Evolutionary conservation across 2,797 vertebrate genomes (phyloP), one percentile per base, ranked within the genome.

Genomic region (Amazonetta brasiliensis): DNA sequence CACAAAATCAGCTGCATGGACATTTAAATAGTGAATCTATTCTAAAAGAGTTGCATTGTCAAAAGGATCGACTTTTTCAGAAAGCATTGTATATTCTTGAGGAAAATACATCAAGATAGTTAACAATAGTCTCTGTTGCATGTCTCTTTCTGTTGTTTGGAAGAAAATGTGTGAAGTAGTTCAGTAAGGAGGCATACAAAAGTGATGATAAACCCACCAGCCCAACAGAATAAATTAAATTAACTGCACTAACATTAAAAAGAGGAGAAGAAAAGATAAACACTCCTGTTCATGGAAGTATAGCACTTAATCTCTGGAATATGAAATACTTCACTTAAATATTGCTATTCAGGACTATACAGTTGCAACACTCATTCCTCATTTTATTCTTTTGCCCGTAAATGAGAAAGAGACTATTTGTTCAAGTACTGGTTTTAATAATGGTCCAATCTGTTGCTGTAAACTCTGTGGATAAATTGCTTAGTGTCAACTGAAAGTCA

Each of bases 21-120:
- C 59, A 14, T 67, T 79, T 79, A 79, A 56, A 25, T 69, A 41
- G 46, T 26, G 11, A 77, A 82, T 68, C 52, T 69, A 4, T 82
- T 82, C 43, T 82, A 12, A 67, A 84, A 31, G 56, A 60, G 22
- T 69, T 92, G 67, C 56, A 79, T 16, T 90, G 68, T 82, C 60
- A 60, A 58, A 90, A 76, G 22, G 54, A 80, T 77, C 77, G 64
- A 71, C 74, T 88, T 94, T 71, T 82, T 55, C 60, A 77, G 71
- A 50, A 88, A 64, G 16, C 56, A 43, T 79, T 96, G 87, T 88
- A 39, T 87, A 67, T 92, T 82, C 44, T 66, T 91, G 85, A 92
- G 87, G 58, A 92, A 78, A 91, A 77, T 72, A 15, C 13, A 54
- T 43, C 48, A 37, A 63, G 60, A 31, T 79, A 56, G 66, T 91